Evolutionary conservation across 2,888 invertebrate genomes (phyloP).

Genomic region (Sceliomorpha sp.): DNA sequence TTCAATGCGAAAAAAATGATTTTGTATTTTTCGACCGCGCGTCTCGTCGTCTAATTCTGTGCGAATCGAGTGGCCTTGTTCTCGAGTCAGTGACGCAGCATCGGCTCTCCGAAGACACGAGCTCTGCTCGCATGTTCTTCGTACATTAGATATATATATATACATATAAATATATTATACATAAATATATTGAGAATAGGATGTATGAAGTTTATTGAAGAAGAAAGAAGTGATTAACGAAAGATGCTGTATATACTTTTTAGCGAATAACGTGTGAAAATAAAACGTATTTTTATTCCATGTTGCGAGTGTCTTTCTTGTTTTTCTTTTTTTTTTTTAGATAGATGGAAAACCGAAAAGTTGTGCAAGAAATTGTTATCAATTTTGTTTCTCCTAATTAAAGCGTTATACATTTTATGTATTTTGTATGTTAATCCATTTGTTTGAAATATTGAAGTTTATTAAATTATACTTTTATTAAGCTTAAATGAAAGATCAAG

Average conservation of each 20-base stretch:
- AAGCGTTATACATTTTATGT: too few relatives aligned
- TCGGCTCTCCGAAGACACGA: conserved; percentile 62
- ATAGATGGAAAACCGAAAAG: too few relatives aligned
- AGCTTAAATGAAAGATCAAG: too few relatives aligned
- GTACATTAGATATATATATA: conserved; percentile 53
- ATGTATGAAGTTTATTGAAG: conserved; percentile 64
- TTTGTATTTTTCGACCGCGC: conserved; percentile 69
- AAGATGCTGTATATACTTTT: conserved; percentile 79
- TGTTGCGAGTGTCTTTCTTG: too few relatives aligned
- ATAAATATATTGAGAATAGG: conserved; percentile 57
- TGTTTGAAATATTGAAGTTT: too few relatives aligned
- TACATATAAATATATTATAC: conserved; percentile 58
- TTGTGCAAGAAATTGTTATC: too few relatives aligned
- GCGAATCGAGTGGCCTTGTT: conserved; percentile 75
- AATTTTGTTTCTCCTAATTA: too few relatives aligned
- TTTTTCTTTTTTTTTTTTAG: too few relatives aligned
- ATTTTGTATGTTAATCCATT: too few relatives aligned
- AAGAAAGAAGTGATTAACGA: conserved; percentile 72
- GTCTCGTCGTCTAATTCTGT: conserved; percentile 47
- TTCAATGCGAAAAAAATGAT: conserved; percentile 67
- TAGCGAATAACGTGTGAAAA: conserved; percentile 79
- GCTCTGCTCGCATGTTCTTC: conserved; percentile 56
- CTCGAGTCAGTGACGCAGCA: conserved; percentile 70
- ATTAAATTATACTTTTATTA: too few relatives aligned
- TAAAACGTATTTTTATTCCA: conserved; percentile 81